These are phyloP conservation scores for Pollenia angustigena DNA, from an alignment of 2,888 invertebrate genomes.

Conservation along the genomic window DNA sequence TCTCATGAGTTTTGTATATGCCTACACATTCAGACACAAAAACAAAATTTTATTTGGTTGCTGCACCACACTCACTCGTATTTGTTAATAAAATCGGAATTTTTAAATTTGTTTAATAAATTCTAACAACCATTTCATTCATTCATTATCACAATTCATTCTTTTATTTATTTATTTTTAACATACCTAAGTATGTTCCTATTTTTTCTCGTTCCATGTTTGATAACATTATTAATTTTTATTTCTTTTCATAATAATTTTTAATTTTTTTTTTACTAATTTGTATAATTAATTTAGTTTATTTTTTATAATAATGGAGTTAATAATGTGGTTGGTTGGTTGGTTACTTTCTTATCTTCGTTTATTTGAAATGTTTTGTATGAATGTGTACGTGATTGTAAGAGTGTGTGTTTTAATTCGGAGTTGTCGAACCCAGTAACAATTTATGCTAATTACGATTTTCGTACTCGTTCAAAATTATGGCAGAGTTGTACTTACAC, in stretches of 20 bases:
- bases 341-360: background rate
- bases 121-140: background rate
- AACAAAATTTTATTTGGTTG: conserved; percentile 44
- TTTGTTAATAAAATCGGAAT: background rate
- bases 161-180: conserved; percentile 39
- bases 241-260: conserved; percentile 48
- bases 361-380: conserved; percentile 8
- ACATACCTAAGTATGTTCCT: background rate
- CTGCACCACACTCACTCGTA: conserved; percentile 13
- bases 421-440: conserved; percentile 8
- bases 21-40: conserved; percentile 30
- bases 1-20: conserved; percentile 47
- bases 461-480: no score
- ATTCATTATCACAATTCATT: conserved; percentile 24
- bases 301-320: conserved; percentile 12
- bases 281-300: conserved; percentile 19
- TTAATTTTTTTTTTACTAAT: conserved; percentile 39
- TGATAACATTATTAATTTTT: conserved; percentile 9
- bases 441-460: no score
- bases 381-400: conserved; percentile 3
- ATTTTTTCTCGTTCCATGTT: conserved; percentile 11
- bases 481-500: no score
- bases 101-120: no score
- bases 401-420: conserved; percentile 15
- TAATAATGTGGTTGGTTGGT: conserved; percentile 5